phyloP scores from a whole-genome alignment of 2,113 vertebrate species.

The Callochromis pleurospilus region DNA sequence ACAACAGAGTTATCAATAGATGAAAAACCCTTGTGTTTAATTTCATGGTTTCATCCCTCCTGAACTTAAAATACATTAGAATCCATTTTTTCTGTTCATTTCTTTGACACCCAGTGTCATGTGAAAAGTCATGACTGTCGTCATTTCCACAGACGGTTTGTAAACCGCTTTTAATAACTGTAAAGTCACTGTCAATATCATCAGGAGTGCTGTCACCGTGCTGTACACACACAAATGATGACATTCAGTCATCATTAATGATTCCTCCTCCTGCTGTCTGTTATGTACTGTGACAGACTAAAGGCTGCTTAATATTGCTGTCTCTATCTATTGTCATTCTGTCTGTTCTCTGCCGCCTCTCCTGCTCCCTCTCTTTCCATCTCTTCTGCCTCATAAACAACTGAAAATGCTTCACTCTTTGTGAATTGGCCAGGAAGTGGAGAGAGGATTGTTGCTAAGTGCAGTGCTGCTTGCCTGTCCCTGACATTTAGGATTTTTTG shows the following conservation, averaged over 20 bases:
- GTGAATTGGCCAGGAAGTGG: slow-evolving; percentile 43
- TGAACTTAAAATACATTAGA: neutral
- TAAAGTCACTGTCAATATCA: slow-evolving; percentile 11
- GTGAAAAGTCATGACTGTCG: neutral
- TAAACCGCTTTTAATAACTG: slow-evolving; percentile 12
- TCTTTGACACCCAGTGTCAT: neutral
- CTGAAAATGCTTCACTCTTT: slow-evolving; percentile 21
- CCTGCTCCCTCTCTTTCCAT: neutral
- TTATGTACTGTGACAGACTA: slow-evolving; percentile 42
- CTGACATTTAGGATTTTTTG: slow-evolving; percentile 63
- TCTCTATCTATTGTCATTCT: slow-evolving; percentile 16
- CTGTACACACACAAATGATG: neutral
- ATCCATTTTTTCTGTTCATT: neutral
- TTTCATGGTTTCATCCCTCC: neutral
- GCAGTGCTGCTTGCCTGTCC: slow-evolving; percentile 7
- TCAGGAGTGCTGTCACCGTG: neutral
- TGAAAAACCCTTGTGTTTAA: neutral
- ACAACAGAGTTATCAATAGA: neutral
- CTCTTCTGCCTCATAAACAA: slow-evolving; percentile 22
- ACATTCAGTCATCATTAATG: slow-evolving; percentile 3
- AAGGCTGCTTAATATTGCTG: slow-evolving; percentile 43
- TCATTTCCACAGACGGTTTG: neutral
- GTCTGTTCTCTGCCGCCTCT: neutral
- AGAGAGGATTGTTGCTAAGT: slow-evolving; percentile 51
- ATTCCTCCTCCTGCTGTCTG: slow-evolving; percentile 10